phyloP scores from a whole-genome alignment of 2,797 vertebrate genomes.

The Toxotes lorentzi region DNA sequence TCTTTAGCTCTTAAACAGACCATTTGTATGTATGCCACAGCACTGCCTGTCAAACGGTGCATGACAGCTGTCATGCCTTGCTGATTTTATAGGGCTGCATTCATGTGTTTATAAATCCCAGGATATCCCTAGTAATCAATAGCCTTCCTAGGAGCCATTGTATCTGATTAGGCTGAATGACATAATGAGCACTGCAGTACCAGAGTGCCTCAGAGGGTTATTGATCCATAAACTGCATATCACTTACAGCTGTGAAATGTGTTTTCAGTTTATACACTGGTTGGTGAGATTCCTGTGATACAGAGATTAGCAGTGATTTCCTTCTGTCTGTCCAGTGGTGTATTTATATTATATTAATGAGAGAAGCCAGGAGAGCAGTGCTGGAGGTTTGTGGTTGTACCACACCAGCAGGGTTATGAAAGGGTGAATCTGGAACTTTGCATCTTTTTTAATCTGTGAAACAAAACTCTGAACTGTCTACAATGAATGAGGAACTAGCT shows the following conservation, averaged over 20 bases:
- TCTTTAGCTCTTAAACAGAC: conserved; percentile 27
- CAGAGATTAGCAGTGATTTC: not conserved
- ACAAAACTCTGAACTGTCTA: not conserved
- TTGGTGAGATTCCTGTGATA: not conserved
- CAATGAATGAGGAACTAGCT: not conserved
- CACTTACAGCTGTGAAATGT: not conserved
- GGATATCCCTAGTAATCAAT: conserved; percentile 32
- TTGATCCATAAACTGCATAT: conserved; percentile 31
- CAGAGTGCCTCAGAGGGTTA: not conserved
- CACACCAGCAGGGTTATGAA: too few species aligned
- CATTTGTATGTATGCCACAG: conserved; percentile 31
- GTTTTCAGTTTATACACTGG: not conserved
- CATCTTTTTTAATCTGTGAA: not conserved
- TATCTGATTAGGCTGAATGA: conserved; percentile 23
- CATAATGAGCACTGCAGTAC: conserved; percentile 14
- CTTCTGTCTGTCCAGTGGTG: too few species aligned
- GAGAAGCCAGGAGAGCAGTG: too few species aligned
- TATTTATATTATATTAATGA: too few species aligned
- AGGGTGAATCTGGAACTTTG: not conserved
- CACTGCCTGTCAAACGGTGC: conserved; percentile 12
- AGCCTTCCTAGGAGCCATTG: conserved; percentile 31
- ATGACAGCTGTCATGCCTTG: conserved; percentile 38
- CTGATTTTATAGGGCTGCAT: conserved; percentile 43
- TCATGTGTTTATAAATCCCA: conserved; percentile 36
- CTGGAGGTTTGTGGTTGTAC: too few species aligned